Conservation (phyloP, 2,113 vertebrate species). For the Perognathus longimembris region DNA sequence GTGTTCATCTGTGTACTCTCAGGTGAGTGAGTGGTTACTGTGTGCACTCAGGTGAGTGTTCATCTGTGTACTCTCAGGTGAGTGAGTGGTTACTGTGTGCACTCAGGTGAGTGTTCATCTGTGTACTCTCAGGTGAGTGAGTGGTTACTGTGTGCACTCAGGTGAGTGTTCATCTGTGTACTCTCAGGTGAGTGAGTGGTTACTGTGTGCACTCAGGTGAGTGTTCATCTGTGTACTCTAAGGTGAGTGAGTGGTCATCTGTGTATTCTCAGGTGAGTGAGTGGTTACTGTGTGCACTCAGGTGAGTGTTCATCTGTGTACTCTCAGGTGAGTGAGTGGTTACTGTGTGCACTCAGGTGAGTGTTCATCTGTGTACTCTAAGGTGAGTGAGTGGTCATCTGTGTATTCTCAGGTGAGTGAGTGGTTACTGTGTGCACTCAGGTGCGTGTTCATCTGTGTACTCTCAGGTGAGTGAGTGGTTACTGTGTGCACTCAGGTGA, state of each 20-base stretch:
- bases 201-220: conserved; percentile 92
- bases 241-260: too few species aligned
- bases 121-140: too few species aligned
- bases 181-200: too few species aligned
- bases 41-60: conserved; percentile 91
- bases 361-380: too few species aligned
- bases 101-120: conserved; percentile 86
- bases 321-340: too few species aligned
- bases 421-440: conserved; percentile 93
- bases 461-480: too few species aligned
- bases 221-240: too few species aligned
- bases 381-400: too few species aligned
- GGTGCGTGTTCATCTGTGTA: conserved; percentile 81
- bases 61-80: too few species aligned
- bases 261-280: too few species aligned
- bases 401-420: too few species aligned
- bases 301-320: conserved; percentile 81
- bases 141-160: conserved; percentile 89
- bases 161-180: conserved; percentile 81
- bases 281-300: conserved; percentile 93
- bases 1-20: too few species aligned
- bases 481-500: conserved; percentile 92
- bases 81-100: conserved; percentile 85
- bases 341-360: conserved; percentile 92
- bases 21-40: conserved; percentile 59